Conservation (phyloP, 2,113 vertebrate species). For the Illadopsis cleaveri region DNA sequence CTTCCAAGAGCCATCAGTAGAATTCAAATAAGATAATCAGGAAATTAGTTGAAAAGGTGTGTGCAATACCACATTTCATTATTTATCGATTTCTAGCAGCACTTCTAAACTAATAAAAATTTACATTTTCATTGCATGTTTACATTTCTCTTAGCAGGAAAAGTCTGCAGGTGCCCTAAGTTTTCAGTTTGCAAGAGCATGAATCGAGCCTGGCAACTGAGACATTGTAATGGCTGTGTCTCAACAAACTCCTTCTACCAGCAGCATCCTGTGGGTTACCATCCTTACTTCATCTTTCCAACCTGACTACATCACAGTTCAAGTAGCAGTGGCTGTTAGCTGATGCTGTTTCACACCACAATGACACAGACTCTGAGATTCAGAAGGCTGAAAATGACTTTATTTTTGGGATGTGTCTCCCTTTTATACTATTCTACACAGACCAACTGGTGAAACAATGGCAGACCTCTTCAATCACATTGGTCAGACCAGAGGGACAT, state of each 20-base stretch:
- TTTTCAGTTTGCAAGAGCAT: background rate
- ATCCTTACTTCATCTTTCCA: background rate
- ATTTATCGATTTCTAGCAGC: background rate
- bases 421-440: no score
- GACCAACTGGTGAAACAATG: no score
- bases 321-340: background rate
- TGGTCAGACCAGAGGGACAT: no score
- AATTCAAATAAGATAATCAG: background rate
- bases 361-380: no score
- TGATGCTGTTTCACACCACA: no score
- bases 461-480: no score
- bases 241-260: background rate
- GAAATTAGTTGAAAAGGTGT: background rate
- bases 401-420: no score
- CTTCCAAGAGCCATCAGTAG: background rate
- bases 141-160: background rate
- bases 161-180: background rate
- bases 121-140: background rate
- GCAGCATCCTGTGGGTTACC: background rate
- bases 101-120: background rate
- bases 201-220: background rate
- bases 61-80: background rate
- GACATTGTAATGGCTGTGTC: background rate
- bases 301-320: accelerated
- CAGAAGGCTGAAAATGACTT: no score